A percentile compares a stretch with the other conserved stretches of the same genome.
Conservation (phyloP, 2,113 vertebrate species). For the Sceloporus undulatus region DNA sequence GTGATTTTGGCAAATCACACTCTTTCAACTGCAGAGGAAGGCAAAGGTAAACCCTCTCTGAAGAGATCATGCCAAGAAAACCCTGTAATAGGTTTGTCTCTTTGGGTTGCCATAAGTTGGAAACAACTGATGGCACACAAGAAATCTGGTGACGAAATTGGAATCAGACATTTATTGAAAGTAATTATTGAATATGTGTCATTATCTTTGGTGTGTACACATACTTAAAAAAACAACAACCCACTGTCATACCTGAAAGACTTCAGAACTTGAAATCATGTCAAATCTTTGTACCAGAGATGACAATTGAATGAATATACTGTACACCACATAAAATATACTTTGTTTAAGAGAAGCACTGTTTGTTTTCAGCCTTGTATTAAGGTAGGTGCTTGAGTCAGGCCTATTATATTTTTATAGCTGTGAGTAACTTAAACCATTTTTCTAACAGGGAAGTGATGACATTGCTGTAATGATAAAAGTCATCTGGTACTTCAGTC, state of each 20-base stretch:
- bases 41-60: too few species aligned
- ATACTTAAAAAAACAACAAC: not conserved
- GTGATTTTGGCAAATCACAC: too few species aligned
- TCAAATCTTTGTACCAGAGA: not conserved
- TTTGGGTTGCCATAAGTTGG: too few species aligned
- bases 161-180: not conserved
- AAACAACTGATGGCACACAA: too few species aligned
- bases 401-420: not conserved
- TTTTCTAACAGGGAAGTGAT: not conserved
- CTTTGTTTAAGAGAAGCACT: not conserved
- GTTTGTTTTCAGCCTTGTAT: too few species aligned
- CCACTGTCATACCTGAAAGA: not conserved
- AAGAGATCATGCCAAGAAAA: too few species aligned
- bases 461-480: not conserved
- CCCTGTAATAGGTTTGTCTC: too few species aligned
- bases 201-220: not conserved
- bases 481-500: not conserved
- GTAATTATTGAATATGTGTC: not conserved
- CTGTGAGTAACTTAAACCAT: not conserved
- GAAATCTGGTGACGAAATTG: not conserved
- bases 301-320: not conserved
- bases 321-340: not conserved
- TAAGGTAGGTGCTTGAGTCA: not conserved
- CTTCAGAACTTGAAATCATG: not conserved
- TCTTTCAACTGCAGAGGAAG: too few species aligned